A percentile compares a stretch with the other conserved stretches of the same genome.
These are phyloP conservation scores for Phasianus colchicus DNA, from an alignment of 2,113 vertebrate species.

Conservation along the genomic window DNA sequence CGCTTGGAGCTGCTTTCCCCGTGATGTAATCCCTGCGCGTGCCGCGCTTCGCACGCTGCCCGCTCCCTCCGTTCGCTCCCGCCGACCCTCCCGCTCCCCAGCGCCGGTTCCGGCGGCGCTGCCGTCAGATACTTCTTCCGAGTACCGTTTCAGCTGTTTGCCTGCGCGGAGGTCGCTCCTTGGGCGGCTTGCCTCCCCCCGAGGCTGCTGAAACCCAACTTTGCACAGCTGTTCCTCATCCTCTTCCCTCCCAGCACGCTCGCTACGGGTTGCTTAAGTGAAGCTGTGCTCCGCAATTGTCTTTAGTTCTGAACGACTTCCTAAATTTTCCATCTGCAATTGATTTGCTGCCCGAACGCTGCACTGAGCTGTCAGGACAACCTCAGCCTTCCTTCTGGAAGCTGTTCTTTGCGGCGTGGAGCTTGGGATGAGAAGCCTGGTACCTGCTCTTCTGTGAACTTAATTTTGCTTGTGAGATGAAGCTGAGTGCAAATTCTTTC, in stretches of 20 bases:
- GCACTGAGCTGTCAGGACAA: not conserved
- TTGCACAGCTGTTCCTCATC: not conserved
- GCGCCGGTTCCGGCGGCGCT: not conserved
- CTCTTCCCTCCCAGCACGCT: not conserved
- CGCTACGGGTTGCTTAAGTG: not conserved
- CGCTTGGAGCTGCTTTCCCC: not conserved
- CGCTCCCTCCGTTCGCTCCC: not conserved
- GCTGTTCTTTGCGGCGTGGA: not conserved
- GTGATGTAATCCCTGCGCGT: not conserved
- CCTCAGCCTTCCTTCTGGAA: not conserved
- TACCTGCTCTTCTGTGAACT: not conserved
- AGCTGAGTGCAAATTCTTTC: not conserved
- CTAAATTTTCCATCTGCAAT: not conserved
- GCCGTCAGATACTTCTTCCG: not conserved
- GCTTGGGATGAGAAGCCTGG: not conserved
- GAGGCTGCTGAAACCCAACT: not conserved
- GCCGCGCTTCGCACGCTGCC: not conserved
- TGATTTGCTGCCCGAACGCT: not conserved
- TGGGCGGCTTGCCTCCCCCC: not conserved
- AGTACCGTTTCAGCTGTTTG: not conserved
- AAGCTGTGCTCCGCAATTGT: not conserved
- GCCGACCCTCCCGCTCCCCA: not conserved
- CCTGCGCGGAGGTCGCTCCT: not conserved
- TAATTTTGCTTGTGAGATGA: not conserved
- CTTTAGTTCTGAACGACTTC: not conserved